Conservation (phyloP, 2,797 vertebrate species). For the Melanotaenia boesemani region DNA sequence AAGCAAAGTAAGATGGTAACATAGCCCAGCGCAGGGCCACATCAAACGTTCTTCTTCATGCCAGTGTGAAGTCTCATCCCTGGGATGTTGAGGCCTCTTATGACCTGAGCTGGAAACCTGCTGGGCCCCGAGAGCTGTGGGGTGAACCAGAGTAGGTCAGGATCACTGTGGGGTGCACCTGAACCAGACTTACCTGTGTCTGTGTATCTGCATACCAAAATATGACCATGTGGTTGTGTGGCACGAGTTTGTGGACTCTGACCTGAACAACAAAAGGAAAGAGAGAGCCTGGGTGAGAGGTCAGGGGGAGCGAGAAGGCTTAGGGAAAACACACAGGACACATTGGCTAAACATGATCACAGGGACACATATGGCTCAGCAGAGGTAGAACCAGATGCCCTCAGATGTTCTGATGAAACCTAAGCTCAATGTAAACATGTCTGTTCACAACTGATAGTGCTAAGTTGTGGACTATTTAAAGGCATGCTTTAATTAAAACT, state of each 20-base stretch:
- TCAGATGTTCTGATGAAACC: constrained; percentile 65
- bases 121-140: constrained; percentile 76
- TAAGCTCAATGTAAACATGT: constrained; percentile 64
- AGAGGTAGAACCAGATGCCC: constrained; percentile 76
- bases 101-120: constrained; percentile 80
- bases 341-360: constrained; percentile 78
- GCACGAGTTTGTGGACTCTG: constrained; percentile 69
- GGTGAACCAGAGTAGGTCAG: constrained; percentile 66
- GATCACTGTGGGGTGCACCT: constrained; percentile 78
- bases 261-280: constrained; percentile 83
- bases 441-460: constrained; percentile 38
- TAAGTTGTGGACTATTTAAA: constrained; percentile 37
- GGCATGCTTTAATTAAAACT: constrained; percentile 30
- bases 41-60: constrained; percentile 85
- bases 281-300: constrained; percentile 79
- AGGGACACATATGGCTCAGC: constrained; percentile 69
- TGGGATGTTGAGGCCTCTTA: constrained; percentile 69
- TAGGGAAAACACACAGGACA: constrained; percentile 77
- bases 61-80: constrained; percentile 82
- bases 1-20: constrained; percentile 86
- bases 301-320: constrained; percentile 68
- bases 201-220: constrained; percentile 78
- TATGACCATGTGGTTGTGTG: constrained; percentile 67
- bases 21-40: constrained; percentile 74
- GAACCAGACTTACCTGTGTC: constrained; percentile 82